Evolutionary conservation across 2,888 invertebrate species (phyloP), one percentile per base, ranked within the genome.

Genomic region (Macrosiphum euphorbiae): DNA sequence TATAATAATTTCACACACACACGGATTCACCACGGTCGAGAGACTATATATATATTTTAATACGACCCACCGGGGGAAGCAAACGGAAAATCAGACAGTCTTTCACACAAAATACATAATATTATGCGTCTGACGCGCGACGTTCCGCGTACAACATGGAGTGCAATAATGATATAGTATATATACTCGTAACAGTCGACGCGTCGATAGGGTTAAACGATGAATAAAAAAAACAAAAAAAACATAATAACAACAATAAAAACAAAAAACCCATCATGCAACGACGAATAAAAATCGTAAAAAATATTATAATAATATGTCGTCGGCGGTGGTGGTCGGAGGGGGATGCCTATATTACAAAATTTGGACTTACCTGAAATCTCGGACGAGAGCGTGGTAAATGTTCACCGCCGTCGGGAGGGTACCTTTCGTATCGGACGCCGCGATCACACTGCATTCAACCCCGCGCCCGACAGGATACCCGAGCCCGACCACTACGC

Each of bases 391-490:
- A 86, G 24, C 35, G 52, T 28, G 5, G 44, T 44, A 44, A 44
- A 85, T 44, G 3, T 85, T 44, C 41, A 55, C 13, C 41, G 13
- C 20, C 50, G 52, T n/a, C n/a, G 52, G 10, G 87, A 88, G 24
- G 50, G 67, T 52, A 61, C 93, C 61, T 50, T 93, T 89, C 93
- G 93, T 90, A 50, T 85, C 44, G 90, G 50, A 94, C 61, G 85
- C 28, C 85, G 84, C 50, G 90, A 90, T 90, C 86, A n/a, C 61
- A 94, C 93, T 94, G 86, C 20, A 26, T 47, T 55, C 92, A 84
- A 89, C 92, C 88, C 89, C 78, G 84, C 28, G n/a, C 16, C 67
- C 88, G 52, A 88, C 92, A 89, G 88, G 92, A 89, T 44, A 89
- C 84, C 92, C 55, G 78, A 41, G 5, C 67, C 2, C 88, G 28